Base-by-base conservation (phyloP, 2,797 vertebrate genomes). In the Diplodus sargus region DNA sequence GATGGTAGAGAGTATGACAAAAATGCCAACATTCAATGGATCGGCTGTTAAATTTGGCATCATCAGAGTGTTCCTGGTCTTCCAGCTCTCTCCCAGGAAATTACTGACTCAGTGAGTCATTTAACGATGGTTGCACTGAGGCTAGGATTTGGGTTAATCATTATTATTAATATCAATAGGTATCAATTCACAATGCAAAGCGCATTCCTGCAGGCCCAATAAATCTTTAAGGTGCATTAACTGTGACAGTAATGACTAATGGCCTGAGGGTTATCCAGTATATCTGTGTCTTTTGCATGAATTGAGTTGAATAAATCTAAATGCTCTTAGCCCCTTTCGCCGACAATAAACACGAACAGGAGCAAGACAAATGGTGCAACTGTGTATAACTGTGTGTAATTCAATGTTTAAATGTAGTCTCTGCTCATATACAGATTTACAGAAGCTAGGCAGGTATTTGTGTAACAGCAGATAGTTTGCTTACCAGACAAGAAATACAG, bases 191-290 rank as follows among this genome's bases (percentile, higher is more conserved):
- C 25, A 52, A 52, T 34, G 8, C 22, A 48, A 56, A 74, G 8
- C 15, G 25, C 10, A 47, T 67, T 17, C 7, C 13, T 5, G 4
- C 6, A 10, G 4, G 56, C 45, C 2, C 8, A 51, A 70, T 48
- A 3, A 48, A 56, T 82, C n/a, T 48, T 45, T 59, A 3, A 39
- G 28, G 59, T 34, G 34, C 8, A 57, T 12, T 23, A 6, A 28
- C 45, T 70, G 20, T 58, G 67, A 62, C 65, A 74, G 48, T 23
- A 48, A 51, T 67, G 68, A 54, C 5, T 67, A 22, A 51, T 68
- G 39, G 67, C 71, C 68, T 3, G 25, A 39, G 70, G 73, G n/a
- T 45, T 42, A 22, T 34, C 34, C 34, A 34, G 8, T 43, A 4
- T 34, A 42, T 10, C 20, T 67, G 16, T 5, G 67, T 57, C 64